phyloP scores from a whole-genome alignment of 2,797 vertebrate genomes.

The Clarias platycephalus region DNA sequence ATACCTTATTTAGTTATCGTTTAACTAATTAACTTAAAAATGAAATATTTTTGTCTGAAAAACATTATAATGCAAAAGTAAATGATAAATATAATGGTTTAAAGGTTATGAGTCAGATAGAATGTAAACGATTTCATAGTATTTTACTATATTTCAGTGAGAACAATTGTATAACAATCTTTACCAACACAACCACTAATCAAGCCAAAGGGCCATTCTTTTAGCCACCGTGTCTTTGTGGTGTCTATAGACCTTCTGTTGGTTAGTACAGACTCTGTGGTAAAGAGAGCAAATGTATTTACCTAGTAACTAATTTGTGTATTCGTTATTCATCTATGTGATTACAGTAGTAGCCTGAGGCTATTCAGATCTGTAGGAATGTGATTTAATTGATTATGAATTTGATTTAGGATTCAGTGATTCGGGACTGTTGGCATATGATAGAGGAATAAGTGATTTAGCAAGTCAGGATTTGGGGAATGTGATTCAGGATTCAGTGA shows the following conservation, averaged over 20 bases:
- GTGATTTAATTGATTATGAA: background rate
- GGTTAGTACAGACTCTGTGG: background rate
- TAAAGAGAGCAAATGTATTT: background rate
- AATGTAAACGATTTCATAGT: background rate
- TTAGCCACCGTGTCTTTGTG: background rate
- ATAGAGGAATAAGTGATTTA: background rate
- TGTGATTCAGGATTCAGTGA: background rate
- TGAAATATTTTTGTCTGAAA: constrained; percentile 13
- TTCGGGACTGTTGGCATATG: background rate
- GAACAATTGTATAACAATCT: background rate
- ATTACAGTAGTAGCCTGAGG: constrained; percentile 4
- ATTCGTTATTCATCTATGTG: background rate
- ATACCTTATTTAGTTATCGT: background rate
- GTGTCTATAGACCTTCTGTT: constrained; percentile 12
- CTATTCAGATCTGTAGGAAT: background rate
- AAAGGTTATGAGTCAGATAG: background rate
- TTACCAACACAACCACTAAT: constrained; percentile 2
- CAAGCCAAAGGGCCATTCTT: constrained; percentile 19
- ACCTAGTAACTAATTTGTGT: constrained; percentile 9
- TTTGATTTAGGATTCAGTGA: background rate
- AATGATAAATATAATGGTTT: background rate
- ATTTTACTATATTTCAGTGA: constrained; percentile 14
- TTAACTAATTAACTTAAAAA: background rate
- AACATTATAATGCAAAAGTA: constrained; percentile 12
- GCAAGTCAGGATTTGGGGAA: background rate